Base-by-base conservation (phyloP, 2,113 vertebrate species). In the Leptobrachium ailaonicum region DNA sequence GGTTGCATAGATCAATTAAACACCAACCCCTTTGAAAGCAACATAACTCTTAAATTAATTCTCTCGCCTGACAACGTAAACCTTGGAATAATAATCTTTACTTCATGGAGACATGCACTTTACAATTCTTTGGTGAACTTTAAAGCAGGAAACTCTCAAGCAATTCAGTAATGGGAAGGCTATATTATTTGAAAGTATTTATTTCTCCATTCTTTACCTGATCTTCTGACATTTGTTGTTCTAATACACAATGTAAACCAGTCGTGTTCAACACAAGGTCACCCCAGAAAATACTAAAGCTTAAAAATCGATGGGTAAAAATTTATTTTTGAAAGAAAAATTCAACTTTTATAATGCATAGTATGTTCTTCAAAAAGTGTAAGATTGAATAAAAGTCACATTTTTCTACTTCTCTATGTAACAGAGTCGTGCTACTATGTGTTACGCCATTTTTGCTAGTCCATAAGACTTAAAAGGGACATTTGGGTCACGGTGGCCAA, bases 1-100 rank as follows among this genome's bases (percentile, higher is more conserved):
- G 81, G 50, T 58, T 63, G 72, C 6, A 13, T 9, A 64, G 82
- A 84, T 75, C 47, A 70, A 50, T 63, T 78, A 71, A 64, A 53
- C 79, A 79, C 32, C 50, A 9, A 6, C 0, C 6, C 13, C 73
- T 1, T 32, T 72, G 13, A 43, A 79, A 83, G 79, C 9, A 2
- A 67, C 43, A 13, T 45, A 64, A 9, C 68, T 73, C 78, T 82
- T 64, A 79, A 75, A 66, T 54, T 13, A 68, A 7, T 0, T 60
- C 42, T 41, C 47, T 53, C 4, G 43, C 74, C 67, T 63, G 12
- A 58, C 73, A 66, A n/a, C 14, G 41, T 60, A 64, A 72, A 43
- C n/a, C 63, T 45, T 10, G 2, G 41, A 56, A 70, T 47, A 76
- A 74, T 71, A 0, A 20, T n/a, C 56, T 20, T 50, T 53, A 66